Evolutionary conservation across 1,140 invertebrate species (phyloP), one percentile per base, ranked within the genome.

Genomic region (Chrysoperla carnea): DNA sequence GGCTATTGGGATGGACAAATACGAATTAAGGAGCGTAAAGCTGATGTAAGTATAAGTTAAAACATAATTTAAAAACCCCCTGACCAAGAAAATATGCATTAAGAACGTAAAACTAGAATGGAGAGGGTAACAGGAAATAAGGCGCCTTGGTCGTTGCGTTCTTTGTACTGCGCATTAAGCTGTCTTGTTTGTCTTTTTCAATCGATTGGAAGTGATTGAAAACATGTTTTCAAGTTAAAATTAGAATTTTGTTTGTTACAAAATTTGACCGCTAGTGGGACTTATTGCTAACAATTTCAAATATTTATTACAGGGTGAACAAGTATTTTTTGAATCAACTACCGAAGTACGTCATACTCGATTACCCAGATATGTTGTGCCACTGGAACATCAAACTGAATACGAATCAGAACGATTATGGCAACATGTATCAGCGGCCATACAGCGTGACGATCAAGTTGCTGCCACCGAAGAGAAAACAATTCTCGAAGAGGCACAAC

Each of bases 1-100:
- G 91, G 91, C 0, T 85, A 91, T 56, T 96, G 91, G 91, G 91
- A 96, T 64, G 78, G 81, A 40, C 73, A 77, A 54, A 86, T 93
- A 43, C 71, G 69, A 46, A 77, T 91, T 46, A 82, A 81, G 52
- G 87, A 93, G 54, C 77, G 81, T 54, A 64, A 72, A 52, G 81
- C 74, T 11, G 78, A 70, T 44, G 76, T 77, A 62, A 58, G 59
- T 52, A 35, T n/a, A n/a, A n/a, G n/a, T n/a, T n/a, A n/a, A n/a
- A 40, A 36, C 12, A 3, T 5, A 23, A 23, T 23, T 23, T 23
- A 23, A 3, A 3, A 23, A 5, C 17, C 17, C n/a, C 14, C 5
- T 11, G 12, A 13, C n/a, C n/a, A n/a, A n/a, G n/a, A n/a, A n/a
- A n/a, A n/a, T n/a, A n/a, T n/a, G n/a, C n/a, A n/a, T n/a, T n/a